A percentile compares a stretch with the other conserved stretches of the same genome.
Conservation (phyloP, 2,113 vertebrate genomes). For the Elephantulus edwardii region DNA sequence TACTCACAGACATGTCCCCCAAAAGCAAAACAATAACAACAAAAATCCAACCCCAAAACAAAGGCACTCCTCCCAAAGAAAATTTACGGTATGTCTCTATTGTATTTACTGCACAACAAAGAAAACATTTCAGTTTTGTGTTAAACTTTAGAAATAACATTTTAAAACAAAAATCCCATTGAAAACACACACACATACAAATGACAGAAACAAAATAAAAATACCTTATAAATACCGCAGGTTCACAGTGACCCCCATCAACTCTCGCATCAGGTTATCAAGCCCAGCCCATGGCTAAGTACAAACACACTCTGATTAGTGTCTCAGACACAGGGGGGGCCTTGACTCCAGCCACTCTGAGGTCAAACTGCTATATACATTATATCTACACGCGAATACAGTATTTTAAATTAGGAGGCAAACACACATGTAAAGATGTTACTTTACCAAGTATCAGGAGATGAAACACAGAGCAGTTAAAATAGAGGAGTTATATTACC, state of each 20-base stretch:
- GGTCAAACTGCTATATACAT: constrained; percentile 84
- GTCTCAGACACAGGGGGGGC: constrained; percentile 77
- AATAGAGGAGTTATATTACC: constrained; percentile 81
- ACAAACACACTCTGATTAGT: constrained; percentile 70
- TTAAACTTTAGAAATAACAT: constrained; percentile 81
- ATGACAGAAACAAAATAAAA: constrained; percentile 70
- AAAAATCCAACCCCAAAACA: too few relatives aligned
- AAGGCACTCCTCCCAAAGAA: neutral
- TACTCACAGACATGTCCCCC: neutral
- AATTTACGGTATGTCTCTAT: constrained; percentile 60
- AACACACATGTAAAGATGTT: constrained; percentile 80
- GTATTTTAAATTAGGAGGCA: constrained; percentile 84
- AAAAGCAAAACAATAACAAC: constrained; percentile 24
- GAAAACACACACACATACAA: constrained; percentile 60
- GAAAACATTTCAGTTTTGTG: constrained; percentile 67
- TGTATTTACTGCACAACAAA: constrained; percentile 76
- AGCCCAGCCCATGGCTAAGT: constrained; percentile 76
- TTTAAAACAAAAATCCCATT: constrained; percentile 81
- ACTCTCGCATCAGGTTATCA: constrained; percentile 66
- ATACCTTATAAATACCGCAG: constrained; percentile 82
- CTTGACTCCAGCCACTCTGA: constrained; percentile 75
- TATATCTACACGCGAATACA: constrained; percentile 87
- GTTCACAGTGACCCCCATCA: constrained; percentile 73
- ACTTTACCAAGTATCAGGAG: constrained; percentile 78
- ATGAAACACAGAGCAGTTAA: constrained; percentile 76